Conservation (phyloP, 2,888 invertebrate genomes). For the Lysandra coridon region DNA sequence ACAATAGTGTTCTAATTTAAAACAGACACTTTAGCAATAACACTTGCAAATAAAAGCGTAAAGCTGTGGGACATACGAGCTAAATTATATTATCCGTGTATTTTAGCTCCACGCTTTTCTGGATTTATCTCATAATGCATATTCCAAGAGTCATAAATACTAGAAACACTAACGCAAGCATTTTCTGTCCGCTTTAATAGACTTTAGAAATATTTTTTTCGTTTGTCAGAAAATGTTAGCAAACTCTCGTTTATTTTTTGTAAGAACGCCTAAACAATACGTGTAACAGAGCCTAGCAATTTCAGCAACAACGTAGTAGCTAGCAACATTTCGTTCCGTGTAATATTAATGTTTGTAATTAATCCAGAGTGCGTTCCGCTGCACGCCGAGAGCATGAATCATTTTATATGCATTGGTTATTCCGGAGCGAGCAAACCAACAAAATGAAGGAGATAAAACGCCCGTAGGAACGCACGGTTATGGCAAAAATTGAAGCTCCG, state of each 20-base stretch:
- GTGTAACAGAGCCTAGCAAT: not conserved
- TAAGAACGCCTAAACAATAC: conserved; percentile 14
- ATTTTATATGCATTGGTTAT: conserved; percentile 64
- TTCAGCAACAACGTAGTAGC: not conserved
- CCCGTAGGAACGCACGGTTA: not conserved
- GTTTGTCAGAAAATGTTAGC: not conserved
- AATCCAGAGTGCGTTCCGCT: conserved; percentile 51
- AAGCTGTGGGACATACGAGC: not conserved
- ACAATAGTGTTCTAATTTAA: not conserved
- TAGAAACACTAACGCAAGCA: not conserved
- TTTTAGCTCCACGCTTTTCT: not conserved
- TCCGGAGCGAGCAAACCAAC: conserved; percentile 38
- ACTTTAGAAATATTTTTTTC: not conserved
- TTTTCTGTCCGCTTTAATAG: not conserved
- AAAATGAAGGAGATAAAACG: conserved; percentile 32
- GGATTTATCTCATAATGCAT: not conserved
- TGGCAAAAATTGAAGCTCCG: conserved; percentile 8
- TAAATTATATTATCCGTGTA: not conserved
- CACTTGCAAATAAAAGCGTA: not conserved
- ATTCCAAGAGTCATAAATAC: not conserved
- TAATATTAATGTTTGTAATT: conserved; percentile 55
- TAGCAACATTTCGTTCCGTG: conserved; percentile 34
- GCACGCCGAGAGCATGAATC: conserved; percentile 61
- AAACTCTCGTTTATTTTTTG: not conserved
- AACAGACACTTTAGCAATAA: not conserved